Evolutionary conservation across 2,888 invertebrate species (phyloP), one percentile per base, ranked within the genome.

Genomic region (Drosophila paramelanica): DNA sequence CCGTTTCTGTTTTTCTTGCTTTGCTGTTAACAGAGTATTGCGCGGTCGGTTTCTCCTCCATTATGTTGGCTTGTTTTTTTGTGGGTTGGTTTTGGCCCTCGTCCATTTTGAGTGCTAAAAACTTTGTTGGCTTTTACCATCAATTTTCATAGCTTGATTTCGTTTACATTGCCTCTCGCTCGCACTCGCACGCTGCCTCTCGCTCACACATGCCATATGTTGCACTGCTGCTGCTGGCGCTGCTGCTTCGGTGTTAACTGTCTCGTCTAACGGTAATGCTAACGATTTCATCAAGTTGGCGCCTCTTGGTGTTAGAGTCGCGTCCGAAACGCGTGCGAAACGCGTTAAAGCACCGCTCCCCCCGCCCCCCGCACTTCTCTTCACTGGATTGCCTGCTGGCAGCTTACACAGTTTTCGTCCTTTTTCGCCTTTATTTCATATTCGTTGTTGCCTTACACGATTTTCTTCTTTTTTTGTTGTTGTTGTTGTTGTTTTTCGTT

Each of bases 281-380:
- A 80, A 75, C 86, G 69, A 85, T 69, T 79, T 75, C 65, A 79
- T 85, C 72, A 75, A 79, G 78, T 73, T 77, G 67, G 60, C 75
- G 75, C 72, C 67, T 42, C 38, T 31, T 25, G 50, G 43, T 64
- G 43, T 38, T 38, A 23, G 27, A 73, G 43, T 50, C 56, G 71
- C 73, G 41, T 31, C 3, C 41, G 39, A 25, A 42, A 59, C 50
- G 58, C 50, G 31, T 49, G 55, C 59, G 25, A 47, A 71, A 57
- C 36, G 51, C 67, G 49, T 39, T 38, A 41, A 60, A 50, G 42
- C 56, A 10, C 5, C 2, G 10, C 2, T 45, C 0, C 20, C 7
- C 0, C 10, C 10, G 5, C 14, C 5, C 1, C n/a, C 10, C 6
- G 0, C 4, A 13, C 7, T 0, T 0, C 4, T 13, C 7, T 0